phyloP scores from a whole-genome alignment of 2,797 vertebrate genomes.

The Babyrousa celebensis region DNA sequence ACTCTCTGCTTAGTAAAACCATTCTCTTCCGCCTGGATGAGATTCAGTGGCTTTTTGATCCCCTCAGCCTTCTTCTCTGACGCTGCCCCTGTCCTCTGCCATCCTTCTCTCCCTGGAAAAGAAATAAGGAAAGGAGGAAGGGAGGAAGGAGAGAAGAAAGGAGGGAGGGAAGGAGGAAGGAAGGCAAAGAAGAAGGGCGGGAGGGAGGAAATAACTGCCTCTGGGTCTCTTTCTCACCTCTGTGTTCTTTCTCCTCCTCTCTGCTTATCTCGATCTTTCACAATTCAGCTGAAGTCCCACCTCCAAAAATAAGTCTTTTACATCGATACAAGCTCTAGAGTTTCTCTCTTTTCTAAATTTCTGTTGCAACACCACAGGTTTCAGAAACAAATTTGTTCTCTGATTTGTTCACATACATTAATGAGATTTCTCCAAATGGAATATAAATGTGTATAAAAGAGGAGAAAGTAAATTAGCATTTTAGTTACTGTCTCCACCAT shows the following conservation, averaged over 20 bases:
- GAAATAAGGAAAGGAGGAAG: no score
- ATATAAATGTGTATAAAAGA: not conserved
- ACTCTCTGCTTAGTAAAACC: not conserved
- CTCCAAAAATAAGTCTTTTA: not conserved
- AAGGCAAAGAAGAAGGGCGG: no score
- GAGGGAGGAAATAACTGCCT: not conserved
- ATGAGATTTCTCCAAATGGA: not conserved
- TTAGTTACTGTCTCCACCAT: not conserved
- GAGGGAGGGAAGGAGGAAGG: fast-evolving
- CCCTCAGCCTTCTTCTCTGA: not conserved
- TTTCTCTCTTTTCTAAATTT: constrained; percentile 29
- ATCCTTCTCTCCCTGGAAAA: not conserved
- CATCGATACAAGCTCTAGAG: not conserved
- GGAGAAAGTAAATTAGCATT: not conserved
- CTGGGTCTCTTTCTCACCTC: not conserved
- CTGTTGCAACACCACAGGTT: not conserved
- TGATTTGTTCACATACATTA: not conserved
- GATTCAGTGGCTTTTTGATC: not conserved
- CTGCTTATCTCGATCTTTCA: not conserved
- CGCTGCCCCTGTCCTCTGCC: not conserved
- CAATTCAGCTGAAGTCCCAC: not conserved
- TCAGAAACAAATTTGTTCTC: not conserved
- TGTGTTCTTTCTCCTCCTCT: not conserved
- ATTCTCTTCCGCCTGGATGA: not conserved
- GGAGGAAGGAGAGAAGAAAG: fast-evolving